Percentiles rank a stretch among this genome's conserved stretches.
These are phyloP conservation scores for Agrotis exclamationis DNA, from an alignment of 2,888 invertebrate species.

Conservation along the genomic window DNA sequence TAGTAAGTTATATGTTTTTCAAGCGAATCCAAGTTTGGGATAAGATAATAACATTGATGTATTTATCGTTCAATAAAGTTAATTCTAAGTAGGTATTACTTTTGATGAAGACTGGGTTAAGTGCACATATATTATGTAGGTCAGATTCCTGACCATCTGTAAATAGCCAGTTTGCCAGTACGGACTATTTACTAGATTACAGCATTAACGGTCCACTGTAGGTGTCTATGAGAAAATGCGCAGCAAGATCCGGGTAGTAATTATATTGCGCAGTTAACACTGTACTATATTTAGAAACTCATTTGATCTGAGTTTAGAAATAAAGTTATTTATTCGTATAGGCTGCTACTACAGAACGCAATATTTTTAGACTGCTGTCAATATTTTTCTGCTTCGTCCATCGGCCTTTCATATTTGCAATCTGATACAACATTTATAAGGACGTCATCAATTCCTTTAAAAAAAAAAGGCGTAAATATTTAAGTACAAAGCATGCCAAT, in stretches of 20 bases:
- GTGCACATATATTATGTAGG: slow-evolving; percentile 27
- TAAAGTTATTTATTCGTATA: not conserved
- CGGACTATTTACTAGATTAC: slow-evolving; percentile 20
- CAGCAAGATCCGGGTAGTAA: slow-evolving; percentile 15
- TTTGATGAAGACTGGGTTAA: slow-evolving; percentile 18
- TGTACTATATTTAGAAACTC: slow-evolving; percentile 22
- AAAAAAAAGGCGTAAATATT: not conserved
- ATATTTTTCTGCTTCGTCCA: slow-evolving; percentile 2
- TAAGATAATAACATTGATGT: slow-evolving; percentile 23
- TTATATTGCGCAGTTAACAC: slow-evolving; percentile 27
- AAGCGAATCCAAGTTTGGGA: not conserved
- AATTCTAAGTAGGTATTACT: not conserved
- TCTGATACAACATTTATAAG: not conserved
- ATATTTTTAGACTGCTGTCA: not conserved
- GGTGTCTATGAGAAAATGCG: slow-evolving; percentile 22
- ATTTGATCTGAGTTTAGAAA: no score
- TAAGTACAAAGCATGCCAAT: not conserved
- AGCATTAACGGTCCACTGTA: slow-evolving; percentile 6
- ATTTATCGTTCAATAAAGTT: slow-evolving; percentile 9
- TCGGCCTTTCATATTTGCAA: not conserved
- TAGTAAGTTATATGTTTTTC: no score
- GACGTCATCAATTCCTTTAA: not conserved
- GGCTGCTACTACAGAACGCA: not conserved
- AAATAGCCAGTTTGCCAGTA: not conserved
- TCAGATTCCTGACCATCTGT: slow-evolving; percentile 7